Evolutionary conservation across 2,113 vertebrate species (phyloP), one percentile per base, ranked within the genome.

Genomic region (Melanotaenia duboulayi): DNA sequence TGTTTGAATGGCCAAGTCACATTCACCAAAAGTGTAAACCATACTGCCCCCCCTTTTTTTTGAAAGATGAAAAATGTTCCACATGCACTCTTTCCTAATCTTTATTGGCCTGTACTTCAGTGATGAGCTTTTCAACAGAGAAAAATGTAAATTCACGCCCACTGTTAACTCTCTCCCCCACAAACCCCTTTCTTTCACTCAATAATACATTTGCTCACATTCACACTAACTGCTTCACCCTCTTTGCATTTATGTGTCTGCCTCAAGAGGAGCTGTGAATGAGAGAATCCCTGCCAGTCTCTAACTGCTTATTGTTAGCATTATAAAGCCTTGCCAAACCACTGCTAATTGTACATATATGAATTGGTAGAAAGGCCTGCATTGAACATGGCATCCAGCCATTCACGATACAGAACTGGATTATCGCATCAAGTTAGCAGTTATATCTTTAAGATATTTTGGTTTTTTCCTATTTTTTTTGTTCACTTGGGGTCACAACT

Each of bases 331-430:
- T 65, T 4, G 72, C 60, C 67, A 70, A 76, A 68, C 58, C n/a
- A 63, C 76, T 70, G 63, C 58, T 74, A 37, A 73, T 84, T 87
- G 85, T 84, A 25, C 57, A 28, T 23, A 20, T 58, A 62, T 87
- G 81, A 90, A 90, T 88, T 78, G 86, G 87, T 88, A 70, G 78
- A 69, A 78, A 66, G 71, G 52, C 61, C 13, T 89, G 76, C 74
- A 81, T 88, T 88, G 85, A 90, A 76, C 87, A 78, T 42, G 0
- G 20, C 61, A 20, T 5, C 13, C 56, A n/a, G 65, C 14, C 14
- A 44, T 61, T 80, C 46, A 72, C 3, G 1, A 0, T 11, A 61
- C 6, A 51, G 3, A 52, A 40, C 5, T 57, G 44, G 19, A n/a
- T 48, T 48, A 19, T 19, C 8, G n/a, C 44, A 48, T 48, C 44